A percentile compares a stretch with the other conserved stretches of the same genome.
These are phyloP conservation scores for Nycticorax nycticorax DNA, from an alignment of 2,113 vertebrate species.

Conservation along the genomic window DNA sequence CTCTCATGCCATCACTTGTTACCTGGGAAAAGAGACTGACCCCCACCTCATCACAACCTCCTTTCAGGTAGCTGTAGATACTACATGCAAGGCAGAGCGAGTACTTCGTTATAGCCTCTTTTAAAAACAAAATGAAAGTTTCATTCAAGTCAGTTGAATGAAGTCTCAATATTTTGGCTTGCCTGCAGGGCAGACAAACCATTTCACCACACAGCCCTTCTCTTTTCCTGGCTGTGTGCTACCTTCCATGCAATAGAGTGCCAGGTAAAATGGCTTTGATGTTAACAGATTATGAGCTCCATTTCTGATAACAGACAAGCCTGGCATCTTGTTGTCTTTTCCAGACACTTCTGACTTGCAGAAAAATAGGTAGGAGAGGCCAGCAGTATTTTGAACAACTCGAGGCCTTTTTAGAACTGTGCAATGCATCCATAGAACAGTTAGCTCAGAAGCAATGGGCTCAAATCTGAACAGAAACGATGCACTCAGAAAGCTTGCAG, in stretches of 20 bases:
- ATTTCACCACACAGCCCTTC: not conserved
- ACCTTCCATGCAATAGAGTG: not conserved
- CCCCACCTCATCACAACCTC: no score
- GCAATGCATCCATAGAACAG: not conserved
- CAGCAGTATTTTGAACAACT: not conserved
- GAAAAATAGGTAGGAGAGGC: not conserved
- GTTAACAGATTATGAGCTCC: not conserved
- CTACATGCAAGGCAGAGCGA: not conserved
- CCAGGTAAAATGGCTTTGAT: not conserved
- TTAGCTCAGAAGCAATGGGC: rapidly evolving
- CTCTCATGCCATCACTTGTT: not conserved
- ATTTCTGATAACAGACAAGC: not conserved
- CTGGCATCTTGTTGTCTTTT: not conserved
- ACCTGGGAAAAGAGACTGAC: not conserved
- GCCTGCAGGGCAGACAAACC: not conserved
- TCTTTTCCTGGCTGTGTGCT: not conserved
- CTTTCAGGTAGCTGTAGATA: not conserved
- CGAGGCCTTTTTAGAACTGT: not conserved
- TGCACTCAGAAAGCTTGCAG: not conserved
- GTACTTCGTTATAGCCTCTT: not conserved
- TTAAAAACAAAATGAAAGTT: not conserved
- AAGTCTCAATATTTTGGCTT: not conserved
- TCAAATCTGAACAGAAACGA: not conserved
- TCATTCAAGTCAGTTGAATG: not conserved
- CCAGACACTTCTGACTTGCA: not conserved